These are phyloP conservation scores for Noctuana brunneofusca DNA, from an alignment of 2,888 invertebrate genomes.

Conservation along the genomic window DNA sequence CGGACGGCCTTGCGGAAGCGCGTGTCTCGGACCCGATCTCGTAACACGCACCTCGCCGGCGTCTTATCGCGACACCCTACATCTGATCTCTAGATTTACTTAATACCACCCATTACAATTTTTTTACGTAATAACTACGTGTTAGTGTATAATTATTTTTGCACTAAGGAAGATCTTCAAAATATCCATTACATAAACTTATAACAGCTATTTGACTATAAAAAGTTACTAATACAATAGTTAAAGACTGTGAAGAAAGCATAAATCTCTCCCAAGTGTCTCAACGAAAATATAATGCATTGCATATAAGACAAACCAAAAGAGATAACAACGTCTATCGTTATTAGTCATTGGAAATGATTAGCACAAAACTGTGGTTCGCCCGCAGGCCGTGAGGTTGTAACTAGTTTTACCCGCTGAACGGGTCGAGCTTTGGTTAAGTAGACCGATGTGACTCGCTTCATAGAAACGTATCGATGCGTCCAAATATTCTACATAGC, in stretches of 20 bases:
- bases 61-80: conserved; percentile 59
- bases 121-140: background rate
- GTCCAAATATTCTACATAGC: conserved; percentile 41
- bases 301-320: conserved; percentile 40
- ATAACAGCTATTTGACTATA: background rate
- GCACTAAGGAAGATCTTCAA: no score
- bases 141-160: no score
- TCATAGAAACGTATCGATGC: conserved; percentile 50
- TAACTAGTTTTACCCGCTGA: conserved; percentile 64
- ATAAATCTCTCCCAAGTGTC: background rate
- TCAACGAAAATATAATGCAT: conserved; percentile 34
- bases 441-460: conserved; percentile 55
- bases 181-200: no score
- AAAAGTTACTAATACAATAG: background rate
- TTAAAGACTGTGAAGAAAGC: background rate
- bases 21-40: conserved; percentile 70
- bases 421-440: conserved; percentile 56
- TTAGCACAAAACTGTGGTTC: conserved; percentile 55
- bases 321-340: conserved; percentile 44
- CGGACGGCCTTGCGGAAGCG: conserved; percentile 80
- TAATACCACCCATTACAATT: background rate
- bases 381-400: conserved; percentile 53
- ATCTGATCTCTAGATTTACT: conserved; percentile 35
- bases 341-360: conserved; percentile 57
- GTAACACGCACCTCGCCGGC: conserved; percentile 57